phyloP scores from a whole-genome alignment of 2,888 invertebrate genomes.

The Thymelicus sylvestris region DNA sequence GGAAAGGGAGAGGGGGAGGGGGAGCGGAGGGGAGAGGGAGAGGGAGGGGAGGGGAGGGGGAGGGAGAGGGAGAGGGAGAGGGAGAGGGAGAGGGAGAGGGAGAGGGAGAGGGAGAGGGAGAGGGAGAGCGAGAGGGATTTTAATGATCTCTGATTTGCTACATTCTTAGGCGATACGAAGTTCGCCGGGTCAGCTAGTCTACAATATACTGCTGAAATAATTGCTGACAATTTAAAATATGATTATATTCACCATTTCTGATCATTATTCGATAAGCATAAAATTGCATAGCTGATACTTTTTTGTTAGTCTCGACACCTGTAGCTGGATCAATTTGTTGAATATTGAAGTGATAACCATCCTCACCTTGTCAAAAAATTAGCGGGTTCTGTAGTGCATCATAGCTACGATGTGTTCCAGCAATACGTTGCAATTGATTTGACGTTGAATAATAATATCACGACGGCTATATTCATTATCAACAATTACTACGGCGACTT shows the following conservation, averaged over 20 bases:
- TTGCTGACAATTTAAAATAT: conserved; percentile 41
- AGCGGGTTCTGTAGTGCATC: conserved; percentile 48
- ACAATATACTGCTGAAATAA: conserved; percentile 41
- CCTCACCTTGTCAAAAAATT: conserved; percentile 45
- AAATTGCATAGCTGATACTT: neutral
- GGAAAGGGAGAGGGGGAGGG: too few relatives aligned
- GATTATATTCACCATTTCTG: conserved; percentile 45
- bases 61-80: too few relatives aligned
- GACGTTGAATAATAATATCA: conserved; percentile 41
- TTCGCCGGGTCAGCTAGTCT: too few relatives aligned
- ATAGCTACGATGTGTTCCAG: conserved; percentile 44
- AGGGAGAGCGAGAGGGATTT: too few relatives aligned
- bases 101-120: too few relatives aligned
- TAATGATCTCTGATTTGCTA: too few relatives aligned
- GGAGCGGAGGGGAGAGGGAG: too few relatives aligned
- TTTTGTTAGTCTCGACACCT: conserved; percentile 38
- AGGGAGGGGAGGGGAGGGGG: too few relatives aligned
- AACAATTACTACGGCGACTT: conserved; percentile 42
- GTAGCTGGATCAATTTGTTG: conserved; percentile 41
- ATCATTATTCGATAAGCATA: conserved; percentile 44
- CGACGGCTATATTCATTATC: conserved; percentile 39
- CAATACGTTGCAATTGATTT: too few relatives aligned
- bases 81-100: too few relatives aligned
- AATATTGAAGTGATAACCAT: conserved; percentile 43
- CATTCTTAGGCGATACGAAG: too few relatives aligned